Percentiles rank a stretch among this genome's conserved stretches.
Conservation (phyloP, 2,797 vertebrate genomes). For the Arrhamphus sclerolepis region DNA sequence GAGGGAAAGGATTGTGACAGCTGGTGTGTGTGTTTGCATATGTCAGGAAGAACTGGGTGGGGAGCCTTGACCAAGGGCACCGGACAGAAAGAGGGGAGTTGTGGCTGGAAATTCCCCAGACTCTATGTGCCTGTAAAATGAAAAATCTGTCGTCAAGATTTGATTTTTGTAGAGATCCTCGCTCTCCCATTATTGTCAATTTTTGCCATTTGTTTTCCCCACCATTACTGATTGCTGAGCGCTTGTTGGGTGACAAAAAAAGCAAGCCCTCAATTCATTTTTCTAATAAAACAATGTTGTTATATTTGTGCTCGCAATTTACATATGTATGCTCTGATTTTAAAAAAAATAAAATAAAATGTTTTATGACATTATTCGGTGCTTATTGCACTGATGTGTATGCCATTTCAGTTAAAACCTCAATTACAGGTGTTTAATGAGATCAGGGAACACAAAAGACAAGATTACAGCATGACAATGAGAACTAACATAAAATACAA, state of each 20-base stretch:
- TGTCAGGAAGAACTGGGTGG: conserved; percentile 53
- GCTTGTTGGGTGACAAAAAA: conserved; percentile 13
- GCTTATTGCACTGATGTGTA: background rate
- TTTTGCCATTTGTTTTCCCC: background rate
- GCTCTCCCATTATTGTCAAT: background rate
- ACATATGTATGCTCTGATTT: too few species aligned
- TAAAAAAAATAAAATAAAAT: too few species aligned
- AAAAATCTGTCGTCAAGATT: conserved; percentile 34
- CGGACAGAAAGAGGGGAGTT: conserved; percentile 49
- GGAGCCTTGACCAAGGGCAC: conserved; percentile 74
- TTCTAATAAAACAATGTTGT: background rate
- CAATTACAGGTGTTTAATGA: background rate
- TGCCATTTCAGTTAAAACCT: background rate
- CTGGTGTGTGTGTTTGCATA: conserved; percentile 57
- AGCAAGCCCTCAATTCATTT: background rate
- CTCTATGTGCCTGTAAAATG: conserved; percentile 38
- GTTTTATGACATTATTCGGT: background rate
- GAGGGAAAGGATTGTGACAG: conserved; percentile 84
- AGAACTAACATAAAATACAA: conserved; percentile 11
- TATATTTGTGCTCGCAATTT: background rate
- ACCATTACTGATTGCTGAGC: background rate
- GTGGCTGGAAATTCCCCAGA: conserved; percentile 58
- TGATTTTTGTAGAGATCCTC: background rate
- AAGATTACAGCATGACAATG: conserved; percentile 17
- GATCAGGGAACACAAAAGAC: background rate